These are phyloP conservation scores for Gymnopithys bicolor DNA, from an alignment of 2,797 vertebrate genomes.

Conservation along the genomic window DNA sequence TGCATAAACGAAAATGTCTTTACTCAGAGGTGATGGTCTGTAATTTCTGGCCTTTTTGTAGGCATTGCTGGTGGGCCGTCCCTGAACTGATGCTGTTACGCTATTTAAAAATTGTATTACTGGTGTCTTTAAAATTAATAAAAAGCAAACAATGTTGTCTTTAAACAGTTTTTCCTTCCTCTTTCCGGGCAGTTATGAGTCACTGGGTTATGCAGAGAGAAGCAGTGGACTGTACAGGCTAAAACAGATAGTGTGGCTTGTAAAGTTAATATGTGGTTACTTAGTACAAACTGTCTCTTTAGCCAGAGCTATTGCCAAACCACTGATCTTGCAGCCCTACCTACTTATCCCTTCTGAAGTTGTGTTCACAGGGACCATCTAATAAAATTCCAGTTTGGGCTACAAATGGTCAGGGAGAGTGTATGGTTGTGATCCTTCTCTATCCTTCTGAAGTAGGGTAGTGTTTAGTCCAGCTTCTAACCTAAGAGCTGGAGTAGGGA, in stretches of 20 bases:
- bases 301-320: neutral
- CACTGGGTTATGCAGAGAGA: neutral
- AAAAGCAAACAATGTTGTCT: neutral
- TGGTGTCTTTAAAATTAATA: neutral
- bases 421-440: neutral
- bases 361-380: neutral
- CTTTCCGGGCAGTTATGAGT: neutral
- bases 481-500: neutral
- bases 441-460: neutral
- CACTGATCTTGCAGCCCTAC: neutral
- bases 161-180: neutral
- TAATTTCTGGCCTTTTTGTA: neutral
- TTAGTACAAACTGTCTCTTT: neutral
- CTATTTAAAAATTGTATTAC: neutral
- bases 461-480: neutral
- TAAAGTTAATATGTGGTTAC: neutral
- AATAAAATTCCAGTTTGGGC: neutral
- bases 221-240: neutral
- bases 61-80: neutral
- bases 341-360: neutral
- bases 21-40: neutral
- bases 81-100: neutral
- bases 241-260: neutral
- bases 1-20: neutral
- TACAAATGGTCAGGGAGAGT: neutral